phyloP scores from a whole-genome alignment of 2,113 vertebrate species.

The Carettochelys insculpta region DNA sequence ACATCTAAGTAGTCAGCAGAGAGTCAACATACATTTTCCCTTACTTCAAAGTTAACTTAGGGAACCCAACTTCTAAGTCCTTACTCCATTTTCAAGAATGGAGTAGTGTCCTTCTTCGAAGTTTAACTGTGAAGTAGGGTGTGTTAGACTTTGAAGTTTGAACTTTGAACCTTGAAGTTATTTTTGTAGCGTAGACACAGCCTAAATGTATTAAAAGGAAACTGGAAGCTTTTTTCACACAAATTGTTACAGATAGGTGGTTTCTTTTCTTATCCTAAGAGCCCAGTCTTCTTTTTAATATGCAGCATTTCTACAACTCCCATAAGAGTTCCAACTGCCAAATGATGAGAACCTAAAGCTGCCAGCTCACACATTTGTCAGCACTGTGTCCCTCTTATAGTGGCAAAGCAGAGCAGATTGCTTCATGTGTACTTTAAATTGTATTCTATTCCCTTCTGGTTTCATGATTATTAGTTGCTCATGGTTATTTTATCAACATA shows the following conservation, averaged over 20 bases:
- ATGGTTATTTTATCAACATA: not conserved
- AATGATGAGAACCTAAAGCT: not conserved
- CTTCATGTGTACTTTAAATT: not conserved
- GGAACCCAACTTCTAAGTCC: too few relatives aligned
- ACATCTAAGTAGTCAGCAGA: too few relatives aligned
- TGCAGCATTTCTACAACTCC: not conserved
- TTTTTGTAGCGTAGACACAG: too few relatives aligned
- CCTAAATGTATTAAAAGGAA: not conserved
- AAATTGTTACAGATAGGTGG: not conserved
- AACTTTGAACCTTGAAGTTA: too few relatives aligned
- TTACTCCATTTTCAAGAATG: too few relatives aligned
- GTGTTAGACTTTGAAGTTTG: too few relatives aligned
- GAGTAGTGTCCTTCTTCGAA: too few relatives aligned
- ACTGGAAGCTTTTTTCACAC: not conserved
- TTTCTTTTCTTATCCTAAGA: not conserved
- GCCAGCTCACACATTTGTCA: not conserved
- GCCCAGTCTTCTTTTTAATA: not conserved
- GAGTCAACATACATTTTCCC: too few relatives aligned
- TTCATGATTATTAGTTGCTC: slow-evolving; percentile 19
- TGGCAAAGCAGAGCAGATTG: not conserved
- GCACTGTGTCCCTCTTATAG: not conserved
- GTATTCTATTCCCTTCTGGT: not conserved
- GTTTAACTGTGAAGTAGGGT: too few relatives aligned
- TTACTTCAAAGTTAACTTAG: too few relatives aligned
- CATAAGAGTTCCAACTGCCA: not conserved